Evolutionary conservation across 2,888 invertebrate species (phyloP).

Genomic region (Pterostichus niger): DNA sequence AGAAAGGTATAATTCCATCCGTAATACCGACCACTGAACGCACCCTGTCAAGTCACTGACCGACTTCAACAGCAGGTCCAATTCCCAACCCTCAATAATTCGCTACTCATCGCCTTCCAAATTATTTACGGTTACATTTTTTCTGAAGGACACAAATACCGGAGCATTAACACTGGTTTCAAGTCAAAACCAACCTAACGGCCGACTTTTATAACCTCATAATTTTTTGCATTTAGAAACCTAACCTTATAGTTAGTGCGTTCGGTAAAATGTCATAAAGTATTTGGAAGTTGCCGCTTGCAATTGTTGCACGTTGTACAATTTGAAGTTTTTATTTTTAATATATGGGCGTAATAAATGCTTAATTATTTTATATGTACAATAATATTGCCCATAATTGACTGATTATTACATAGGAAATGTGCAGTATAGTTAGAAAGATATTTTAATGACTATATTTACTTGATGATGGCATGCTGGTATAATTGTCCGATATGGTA

Average conservation of each 20-base stretch:
- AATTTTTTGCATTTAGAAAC: constrained; percentile 20
- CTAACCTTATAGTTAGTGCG: constrained; percentile 32
- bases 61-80: constrained; percentile 7
- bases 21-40: background rate
- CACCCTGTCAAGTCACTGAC: constrained; percentile 32
- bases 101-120: constrained; percentile 26
- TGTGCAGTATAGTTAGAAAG: background rate
- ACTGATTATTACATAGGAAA: constrained; percentile 35
- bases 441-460: constrained; percentile 43
- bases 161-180: background rate
- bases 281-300: constrained; percentile 37
- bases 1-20: constrained; percentile 15
- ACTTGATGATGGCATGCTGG: constrained; percentile 22
- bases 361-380: constrained; percentile 43
- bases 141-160: background rate
- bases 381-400: constrained; percentile 10
- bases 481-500: constrained; percentile 9
- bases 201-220: constrained; percentile 36
- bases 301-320: background rate
- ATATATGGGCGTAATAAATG: constrained; percentile 35
- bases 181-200: constrained; percentile 22
- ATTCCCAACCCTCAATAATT: constrained; percentile 21
- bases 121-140: constrained; percentile 41
- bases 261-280: background rate
- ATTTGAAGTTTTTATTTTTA: constrained; percentile 25